These are phyloP conservation scores for Mesorhabditis belari DNA, from an alignment of 2,888 invertebrate species.

Conservation along the genomic window DNA sequence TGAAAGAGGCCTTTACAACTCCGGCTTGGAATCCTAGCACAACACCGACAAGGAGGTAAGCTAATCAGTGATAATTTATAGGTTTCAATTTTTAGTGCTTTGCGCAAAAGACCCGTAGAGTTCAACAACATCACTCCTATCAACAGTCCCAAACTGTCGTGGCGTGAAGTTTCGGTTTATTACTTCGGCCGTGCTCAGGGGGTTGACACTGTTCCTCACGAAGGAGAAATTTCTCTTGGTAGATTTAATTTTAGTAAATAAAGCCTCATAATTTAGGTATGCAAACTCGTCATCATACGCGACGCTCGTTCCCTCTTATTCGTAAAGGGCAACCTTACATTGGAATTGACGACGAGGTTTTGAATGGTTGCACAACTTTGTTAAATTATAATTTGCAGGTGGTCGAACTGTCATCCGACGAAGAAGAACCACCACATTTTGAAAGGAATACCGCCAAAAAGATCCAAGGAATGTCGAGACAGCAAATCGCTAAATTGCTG, in stretches of 20 bases:
- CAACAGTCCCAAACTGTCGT: not conserved
- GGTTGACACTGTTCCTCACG: constrained; percentile 7
- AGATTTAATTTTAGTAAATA: not conserved
- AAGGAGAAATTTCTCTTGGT: constrained; percentile 11
- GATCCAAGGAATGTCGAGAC: not conserved
- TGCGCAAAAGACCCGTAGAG: not conserved
- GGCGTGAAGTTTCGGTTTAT: constrained; percentile 5
- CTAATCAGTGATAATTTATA: not conserved
- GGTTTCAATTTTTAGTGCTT: not conserved
- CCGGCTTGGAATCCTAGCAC: not conserved
- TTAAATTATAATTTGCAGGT: too few relatives aligned
- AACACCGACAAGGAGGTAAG: not conserved
- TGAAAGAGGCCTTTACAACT: not conserved
- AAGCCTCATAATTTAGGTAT: constrained; percentile 2
- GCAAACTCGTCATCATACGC: constrained; percentile 11
- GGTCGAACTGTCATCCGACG: not conserved
- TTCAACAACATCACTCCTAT: too few relatives aligned
- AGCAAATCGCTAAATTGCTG: constrained; percentile 6
- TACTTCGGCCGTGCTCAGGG: constrained; percentile 16
- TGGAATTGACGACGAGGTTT: constrained; percentile 3
- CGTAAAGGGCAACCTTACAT: constrained; percentile 9
- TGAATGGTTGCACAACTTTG: too few relatives aligned
- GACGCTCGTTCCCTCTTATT: constrained; percentile 7
- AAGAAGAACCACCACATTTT: not conserved
- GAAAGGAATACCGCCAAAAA: not conserved